Evolutionary conservation across 2,888 invertebrate species (phyloP), one percentile per base, ranked within the genome.

Genomic region (Cantharis rufa): DNA sequence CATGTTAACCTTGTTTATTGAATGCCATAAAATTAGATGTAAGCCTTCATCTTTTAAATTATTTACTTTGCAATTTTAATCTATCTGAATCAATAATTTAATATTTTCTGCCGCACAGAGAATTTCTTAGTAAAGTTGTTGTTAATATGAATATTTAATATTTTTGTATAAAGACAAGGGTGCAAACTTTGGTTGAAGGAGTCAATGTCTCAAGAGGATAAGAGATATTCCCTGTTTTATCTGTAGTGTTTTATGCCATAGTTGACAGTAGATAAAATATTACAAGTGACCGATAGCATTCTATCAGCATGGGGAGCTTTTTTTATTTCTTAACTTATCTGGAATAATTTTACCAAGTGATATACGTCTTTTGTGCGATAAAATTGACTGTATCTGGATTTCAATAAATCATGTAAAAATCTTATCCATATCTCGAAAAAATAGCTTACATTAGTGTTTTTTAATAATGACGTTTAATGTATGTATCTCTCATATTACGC

Each of bases 181-280:
- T 82, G 84, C 81, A 83, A 84, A 82, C 82, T 77, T 77, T 76
- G 73, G 79, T 78, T 66, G 64, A 21, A 66, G 24, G 13, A 72
- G 73, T 70, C 64, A 83, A 83, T 84, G 86, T 86, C 87, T 86
- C 87, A 85, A 84, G 87, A 86, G 87, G 86, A 86, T 86, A 87
- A 85, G 85, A 84, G 86, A 86, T 85, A 85, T 86, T 70, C 74
- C 64, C 64, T 21, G 18, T 61, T 87, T 88, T 88, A 88, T 88
- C 88, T 87, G 85, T 85, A 86, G 84, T 86, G 87, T 87, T 88
- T 88, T 88, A 88, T 88, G 87, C 86, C 85, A 85, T 84, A 83
- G 87, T 86, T 88, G 88, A 88, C 88, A 88, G 88, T 84, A 87
- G 87, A 88, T 88, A 88, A 88, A 88, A 88, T 87, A 87, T 87